Conservation (phyloP, 2,888 invertebrate genomes). For the Itoplectis maculator region DNA sequence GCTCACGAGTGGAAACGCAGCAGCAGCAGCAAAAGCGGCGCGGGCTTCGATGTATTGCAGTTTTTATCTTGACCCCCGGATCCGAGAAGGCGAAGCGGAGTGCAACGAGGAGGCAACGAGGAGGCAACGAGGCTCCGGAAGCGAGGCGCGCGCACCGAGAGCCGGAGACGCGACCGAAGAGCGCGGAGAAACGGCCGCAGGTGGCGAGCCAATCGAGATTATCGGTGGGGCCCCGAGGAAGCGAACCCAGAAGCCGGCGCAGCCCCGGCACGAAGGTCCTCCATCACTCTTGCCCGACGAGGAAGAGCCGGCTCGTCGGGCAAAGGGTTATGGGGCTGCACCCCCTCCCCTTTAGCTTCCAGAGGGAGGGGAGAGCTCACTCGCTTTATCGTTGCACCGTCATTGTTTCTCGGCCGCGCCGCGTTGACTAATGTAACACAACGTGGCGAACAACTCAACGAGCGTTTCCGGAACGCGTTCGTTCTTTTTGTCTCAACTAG, state of each 20-base stretch:
- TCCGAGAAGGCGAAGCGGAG: constrained; percentile 58
- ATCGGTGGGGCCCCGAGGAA: constrained; percentile 79
- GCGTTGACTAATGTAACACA: constrained; percentile 49
- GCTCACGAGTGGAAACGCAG: too few species aligned
- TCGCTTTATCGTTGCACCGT: constrained; percentile 66
- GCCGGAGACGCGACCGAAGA: not conserved
- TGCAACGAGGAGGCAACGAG: constrained; percentile 54
- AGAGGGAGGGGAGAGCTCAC: too few species aligned
- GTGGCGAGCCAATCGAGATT: constrained; percentile 80
- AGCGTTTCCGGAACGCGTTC: constrained; percentile 78
- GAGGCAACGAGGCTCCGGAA: constrained; percentile 45
- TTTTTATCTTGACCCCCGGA: constrained; percentile 70
- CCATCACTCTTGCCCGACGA: constrained; percentile 78
- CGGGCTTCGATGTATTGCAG: constrained; percentile 69
- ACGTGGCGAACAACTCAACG: constrained; percentile 77
- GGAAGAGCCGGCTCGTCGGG: constrained; percentile 11
- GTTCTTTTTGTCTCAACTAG: constrained; percentile 15
- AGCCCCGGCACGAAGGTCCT: constrained; percentile 79
- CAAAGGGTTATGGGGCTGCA: constrained; percentile 28
- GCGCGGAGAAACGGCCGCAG: constrained; percentile 72
- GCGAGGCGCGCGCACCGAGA: constrained; percentile 23
- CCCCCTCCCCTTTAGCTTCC: too few species aligned
- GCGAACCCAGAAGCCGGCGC: constrained; percentile 79
- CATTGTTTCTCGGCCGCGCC: constrained; percentile 71
- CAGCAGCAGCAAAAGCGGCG: constrained; percentile 31